phyloP scores from a whole-genome alignment of 2,113 vertebrate genomes.

The Zapornia atra region DNA sequence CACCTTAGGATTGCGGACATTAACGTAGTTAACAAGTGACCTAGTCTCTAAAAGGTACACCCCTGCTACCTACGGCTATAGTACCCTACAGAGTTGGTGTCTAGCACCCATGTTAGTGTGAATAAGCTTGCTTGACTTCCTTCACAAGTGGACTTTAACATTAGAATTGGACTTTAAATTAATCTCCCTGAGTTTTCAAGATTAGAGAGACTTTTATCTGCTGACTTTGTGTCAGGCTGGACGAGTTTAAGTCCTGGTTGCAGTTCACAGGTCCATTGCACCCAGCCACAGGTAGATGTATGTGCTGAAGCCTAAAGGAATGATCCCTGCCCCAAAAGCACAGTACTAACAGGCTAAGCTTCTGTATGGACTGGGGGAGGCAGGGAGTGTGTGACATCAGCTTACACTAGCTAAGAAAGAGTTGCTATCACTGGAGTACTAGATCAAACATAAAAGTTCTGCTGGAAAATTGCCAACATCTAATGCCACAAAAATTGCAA shows the following conservation, averaged over 20 bases:
- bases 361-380: background rate
- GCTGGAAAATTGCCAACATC: background rate
- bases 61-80: background rate
- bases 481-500: background rate
- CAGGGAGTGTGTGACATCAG: fast-evolving
- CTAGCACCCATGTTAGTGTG: background rate
- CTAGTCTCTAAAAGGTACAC: background rate
- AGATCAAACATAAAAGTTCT: background rate
- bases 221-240: background rate
- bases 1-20: background rate
- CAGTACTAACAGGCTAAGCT: fast-evolving
- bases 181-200: background rate
- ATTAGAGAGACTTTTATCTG: background rate
- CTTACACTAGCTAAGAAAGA: background rate
- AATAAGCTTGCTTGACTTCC: background rate
- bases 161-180: background rate
- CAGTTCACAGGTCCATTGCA: background rate
- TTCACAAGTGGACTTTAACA: background rate
- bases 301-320: background rate
- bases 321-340: fast-evolving
- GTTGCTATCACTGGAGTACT: background rate
- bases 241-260: background rate
- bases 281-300: background rate
- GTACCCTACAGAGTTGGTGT: background rate
- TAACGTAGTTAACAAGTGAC: background rate